Base-by-base conservation (phyloP, 1,140 invertebrate genomes). In the Magallana ariakensis region DNA sequence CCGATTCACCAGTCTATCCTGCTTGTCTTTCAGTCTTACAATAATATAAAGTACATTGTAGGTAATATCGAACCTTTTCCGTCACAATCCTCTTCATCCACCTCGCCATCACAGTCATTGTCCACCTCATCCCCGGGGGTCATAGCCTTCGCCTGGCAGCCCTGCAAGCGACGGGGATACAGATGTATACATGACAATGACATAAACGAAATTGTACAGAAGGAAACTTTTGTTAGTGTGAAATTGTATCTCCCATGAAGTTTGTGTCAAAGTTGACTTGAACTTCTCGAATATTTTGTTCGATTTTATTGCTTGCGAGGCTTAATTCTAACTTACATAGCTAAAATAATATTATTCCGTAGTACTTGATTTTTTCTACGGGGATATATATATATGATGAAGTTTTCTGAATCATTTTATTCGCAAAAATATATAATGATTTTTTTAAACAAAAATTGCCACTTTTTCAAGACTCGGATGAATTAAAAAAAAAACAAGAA, bases 71-170 rank as follows among this genome's bases (percentile, higher is more conserved):
- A 15, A 85, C 85, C 85, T 85, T 80, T 80, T 80, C 85, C 55
- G 46, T 85, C 70, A 80, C 85, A 85, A 19, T 80, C 55, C 83
- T 91, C 90, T 33, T 91, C 90, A 66, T 91, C 90, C 13, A 90
- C 84, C 16, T 46, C 33, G 1, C 89, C 90, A 80, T 91, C 90
- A 82, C 90, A 91, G 54, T 91, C 90, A 26, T 91, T 91, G 80
- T 91, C 90, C 4, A 91, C n/a, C 53, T 87, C 82, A 83, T 91
- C 90, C 15, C 89, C 90, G 8, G 81, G 57, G 0, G 83, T 56
- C 57, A 85, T 85, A 66, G n/a, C 13, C 53, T 80, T 19, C 15
- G 85, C 70, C 6, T 80, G 19, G 15, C 85, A 85, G 9, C 75
- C 75, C 85, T 85, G 15, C 11, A 85, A 62, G 33, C 33, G 33